Evolutionary conservation across 1,140 invertebrate genomes (phyloP), one percentile per base, ranked within the genome.

Genomic region (Branchinecta lindahli): DNA sequence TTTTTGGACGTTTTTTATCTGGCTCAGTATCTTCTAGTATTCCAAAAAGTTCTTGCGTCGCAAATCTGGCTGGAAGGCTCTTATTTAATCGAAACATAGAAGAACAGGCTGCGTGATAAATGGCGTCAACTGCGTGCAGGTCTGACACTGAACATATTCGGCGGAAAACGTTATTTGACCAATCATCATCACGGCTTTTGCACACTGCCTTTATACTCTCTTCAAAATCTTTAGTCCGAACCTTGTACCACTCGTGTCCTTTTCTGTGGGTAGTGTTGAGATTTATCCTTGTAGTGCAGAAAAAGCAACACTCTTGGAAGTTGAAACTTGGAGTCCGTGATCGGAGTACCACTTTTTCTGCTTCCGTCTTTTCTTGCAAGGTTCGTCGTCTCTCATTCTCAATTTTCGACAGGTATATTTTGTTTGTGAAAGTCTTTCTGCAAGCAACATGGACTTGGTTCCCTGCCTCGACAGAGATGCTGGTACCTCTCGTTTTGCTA

Each of bases 401-500:
- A 52, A 52, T 52, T 52, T 52, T 52, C 47, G 47, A 52, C 47
- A 52, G 47, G 47, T 52, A 52, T 52, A 52, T 52, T 52, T 52
- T 52, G 47, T 52, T 52, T 52, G 47, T 52, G 47, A 52, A 52
- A 52, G 47, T 52, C 47, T 52, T 52, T 52, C 47, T 52, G 47
- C 47, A 52, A 52, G 47, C 47, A 52, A 52, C 47, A 52, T 52
- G 47, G 47, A 52, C 9, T 52, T 52, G 47, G 47, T 52, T 52
- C 47, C 47, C 47, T 52, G 47, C 47, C 47, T 52, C 47, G 47
- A 52, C 47, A 52, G 47, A 52, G 47, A 52, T n/a, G 47, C 47
- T 52, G 47, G 47, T 52, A 52, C 47, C 47, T 52, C 47, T 52
- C 47, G 47, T 52, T 52, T 68, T 68, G n/a, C n/a, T n/a, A n/a